phyloP scores from a whole-genome alignment of 2,888 invertebrate genomes.

The Leptinotarsa rubiginosa region DNA sequence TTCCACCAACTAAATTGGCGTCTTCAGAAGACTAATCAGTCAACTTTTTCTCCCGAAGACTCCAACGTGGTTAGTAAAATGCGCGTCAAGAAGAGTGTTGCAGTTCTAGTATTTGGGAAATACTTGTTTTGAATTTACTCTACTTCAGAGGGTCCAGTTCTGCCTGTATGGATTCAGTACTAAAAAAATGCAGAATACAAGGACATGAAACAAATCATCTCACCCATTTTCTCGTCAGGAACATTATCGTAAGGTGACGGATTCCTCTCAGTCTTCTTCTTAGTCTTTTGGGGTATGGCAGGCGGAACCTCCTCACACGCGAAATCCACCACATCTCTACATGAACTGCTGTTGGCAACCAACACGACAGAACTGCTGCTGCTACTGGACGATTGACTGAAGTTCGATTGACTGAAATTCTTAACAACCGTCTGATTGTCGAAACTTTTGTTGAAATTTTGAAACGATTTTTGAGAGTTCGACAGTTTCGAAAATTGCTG shows the following conservation, averaged over 20 bases:
- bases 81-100: too few relatives aligned
- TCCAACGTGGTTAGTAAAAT: too few relatives aligned
- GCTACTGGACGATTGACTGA: conserved; percentile 44
- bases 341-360: conserved; percentile 47
- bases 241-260: conserved; percentile 81
- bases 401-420: conserved; percentile 26
- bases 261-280: conserved; percentile 70
- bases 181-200: not conserved
- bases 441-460: conserved; percentile 47
- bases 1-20: too few relatives aligned
- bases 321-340: conserved; percentile 51
- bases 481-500: conserved; percentile 58
- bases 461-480: conserved; percentile 43
- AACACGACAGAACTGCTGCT: conserved; percentile 53
- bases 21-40: too few relatives aligned
- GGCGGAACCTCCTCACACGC: conserved; percentile 65
- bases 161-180: too few relatives aligned
- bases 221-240: conserved; percentile 61
- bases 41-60: too few relatives aligned
- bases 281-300: conserved; percentile 74
- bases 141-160: too few relatives aligned
- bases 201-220: conserved; percentile 22
- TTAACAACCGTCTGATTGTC: conserved; percentile 46
- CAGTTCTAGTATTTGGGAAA: too few relatives aligned
- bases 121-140: too few relatives aligned